Evolutionary conservation across 2,888 invertebrate species (phyloP), one percentile per base, ranked within the genome.

Genomic region (Nesidiocoris tenuis): DNA sequence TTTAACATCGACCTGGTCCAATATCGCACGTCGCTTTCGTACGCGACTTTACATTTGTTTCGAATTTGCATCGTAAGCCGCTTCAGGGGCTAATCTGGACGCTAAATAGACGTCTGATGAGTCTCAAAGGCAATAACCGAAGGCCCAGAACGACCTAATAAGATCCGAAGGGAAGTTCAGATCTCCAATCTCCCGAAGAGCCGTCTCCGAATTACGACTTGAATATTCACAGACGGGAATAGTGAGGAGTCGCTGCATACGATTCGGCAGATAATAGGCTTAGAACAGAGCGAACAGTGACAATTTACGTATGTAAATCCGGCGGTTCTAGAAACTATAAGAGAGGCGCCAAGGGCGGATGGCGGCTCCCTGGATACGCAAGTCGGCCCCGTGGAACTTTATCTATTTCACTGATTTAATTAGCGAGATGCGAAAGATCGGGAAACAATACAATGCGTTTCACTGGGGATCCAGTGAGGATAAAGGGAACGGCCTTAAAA

Each of bases 271-370:
- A 72, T 72, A 72, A 72, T 72, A 72, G 72, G 72, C 72, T 72
- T 72, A 72, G 54, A 72, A 59, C 17, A 67, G 65, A 22, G 57
- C 56, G 22, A 24, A 18, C 61, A 72, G 72, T 72, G 72, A 72
- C 72, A 72, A 72, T 72, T 72, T 72, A 72, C 72, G 72, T 72
- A 72, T 72, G 72, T 72, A 72, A 72, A 72, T 72, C 63, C 72
- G 39, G 72, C 72, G 72, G 72, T 72, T 72, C 39, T 23, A 19
- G 63, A 61, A 25, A 61, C 70, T 70, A n/a, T n/a, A n/a, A n/a
- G n/a, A 39, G 39, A 54, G 72, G 72, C 72, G 72, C 72, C 72
- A 39, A 72, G 17, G 25, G 61, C 25, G 9, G 12, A n/a, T 39
- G 39, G 39, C 12, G 3, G 39, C 39, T 12, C 39, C 39, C 39